Evolutionary conservation across 2,113 vertebrate species (phyloP), one percentile per base, ranked within the genome.

Genomic region (Centrocercus urophasianus): DNA sequence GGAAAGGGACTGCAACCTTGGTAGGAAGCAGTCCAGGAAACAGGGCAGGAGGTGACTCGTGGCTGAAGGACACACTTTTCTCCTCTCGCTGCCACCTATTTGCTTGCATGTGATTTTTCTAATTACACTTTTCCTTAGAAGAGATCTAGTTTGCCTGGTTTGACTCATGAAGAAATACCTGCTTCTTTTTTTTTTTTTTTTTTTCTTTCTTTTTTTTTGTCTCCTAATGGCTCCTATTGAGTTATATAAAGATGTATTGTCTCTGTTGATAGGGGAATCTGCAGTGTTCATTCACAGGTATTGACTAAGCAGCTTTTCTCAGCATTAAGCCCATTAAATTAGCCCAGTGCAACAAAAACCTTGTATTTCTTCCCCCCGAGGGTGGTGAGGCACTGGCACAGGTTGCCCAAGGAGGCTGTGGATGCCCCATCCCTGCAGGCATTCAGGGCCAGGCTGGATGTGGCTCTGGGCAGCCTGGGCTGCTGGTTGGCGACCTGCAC

Each of bases 31-130:
- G 40, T 16, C 13, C 25, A 38, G 19, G 20, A 54, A 86, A 16
- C 1, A 48, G 30, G 16, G 7, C 24, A 34, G 34, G 38, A 60
- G 13, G 20, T n/a, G 32, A 36, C 15, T 8, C 38, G 40, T 22
- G 27, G 36, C 0, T 52, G 20, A 64, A 67, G 48, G 30, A 59
- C 13, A 14, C 0, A 0, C 2, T 67, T 64, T 69, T 48, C 27
- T 36, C 27, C 27, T 61, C 70, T 42, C 13, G 2, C 13, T 86
- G 17, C 8, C 63, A 57, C 11, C 6, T 28, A n/a, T 30, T 17
- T 0, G 1, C 12, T 50, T 70, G 28, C 17, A 17, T 13, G 15
- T 25, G 34, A 20, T 30, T 77, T 60, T 90, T 56, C 42, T 74
- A 25, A 28, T 32, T 0, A 3, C 6, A 32, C 6, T 88, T 88